These are phyloP conservation scores for Bungarus multicinctus DNA, from an alignment of 2,113 vertebrate species.

Conservation along the genomic window DNA sequence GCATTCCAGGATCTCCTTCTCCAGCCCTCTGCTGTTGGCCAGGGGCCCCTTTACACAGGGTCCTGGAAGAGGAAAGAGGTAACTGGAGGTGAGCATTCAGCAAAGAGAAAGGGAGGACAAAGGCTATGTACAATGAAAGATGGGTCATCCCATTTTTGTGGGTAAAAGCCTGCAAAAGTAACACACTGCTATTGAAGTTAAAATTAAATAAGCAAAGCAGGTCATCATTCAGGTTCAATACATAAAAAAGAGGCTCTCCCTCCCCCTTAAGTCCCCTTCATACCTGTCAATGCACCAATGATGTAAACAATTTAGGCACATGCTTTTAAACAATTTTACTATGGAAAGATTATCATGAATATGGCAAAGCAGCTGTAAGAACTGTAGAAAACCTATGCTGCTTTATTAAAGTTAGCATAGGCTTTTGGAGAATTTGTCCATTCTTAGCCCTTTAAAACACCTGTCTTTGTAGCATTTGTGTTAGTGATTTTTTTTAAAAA, in stretches of 20 bases:
- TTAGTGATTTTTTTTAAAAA: constrained; percentile 37
- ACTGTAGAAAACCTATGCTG: constrained; percentile 34
- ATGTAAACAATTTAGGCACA: constrained; percentile 39
- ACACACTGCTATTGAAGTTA: constrained; percentile 69
- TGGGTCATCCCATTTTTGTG: constrained; percentile 40
- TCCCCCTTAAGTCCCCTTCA: constrained; percentile 43
- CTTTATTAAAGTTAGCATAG: constrained; percentile 34
- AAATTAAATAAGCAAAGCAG: constrained; percentile 55
- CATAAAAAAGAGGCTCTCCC: constrained; percentile 16
- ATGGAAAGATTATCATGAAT: constrained; percentile 3
- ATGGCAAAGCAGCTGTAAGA: constrained; percentile 42
- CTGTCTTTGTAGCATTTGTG: constrained; percentile 49
- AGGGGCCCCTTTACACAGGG: background rate
- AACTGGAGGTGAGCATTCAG: background rate
- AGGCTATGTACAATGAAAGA: background rate
- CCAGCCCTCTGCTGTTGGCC: background rate
- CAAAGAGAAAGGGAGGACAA: background rate
- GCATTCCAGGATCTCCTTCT: background rate
- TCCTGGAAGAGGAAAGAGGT: background rate
- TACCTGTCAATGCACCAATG: constrained; percentile 32
- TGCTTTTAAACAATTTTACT: constrained; percentile 19
- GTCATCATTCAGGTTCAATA: constrained; percentile 40
- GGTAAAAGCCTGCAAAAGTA: constrained; percentile 69
- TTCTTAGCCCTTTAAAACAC: constrained; percentile 71
- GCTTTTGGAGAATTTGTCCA: constrained; percentile 42